phyloP scores from a whole-genome alignment of 2,797 vertebrate species.

The Eptatretus atami region DNA sequence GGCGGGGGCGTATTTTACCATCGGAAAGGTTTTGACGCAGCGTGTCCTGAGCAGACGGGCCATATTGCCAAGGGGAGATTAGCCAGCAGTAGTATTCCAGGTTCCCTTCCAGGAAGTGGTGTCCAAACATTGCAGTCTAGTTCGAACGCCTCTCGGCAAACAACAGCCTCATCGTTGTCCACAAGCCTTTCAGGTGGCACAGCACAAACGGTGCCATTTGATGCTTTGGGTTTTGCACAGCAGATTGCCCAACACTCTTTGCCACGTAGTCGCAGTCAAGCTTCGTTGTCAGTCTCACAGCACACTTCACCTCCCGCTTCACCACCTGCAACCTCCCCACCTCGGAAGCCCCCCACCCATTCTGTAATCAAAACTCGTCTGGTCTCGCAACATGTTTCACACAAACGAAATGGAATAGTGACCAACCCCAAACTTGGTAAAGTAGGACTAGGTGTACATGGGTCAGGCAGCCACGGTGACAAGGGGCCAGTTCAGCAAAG shows the following conservation, averaged over 20 bases:
- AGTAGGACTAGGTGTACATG: slow-evolving; percentile 11
- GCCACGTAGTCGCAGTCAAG: slow-evolving; percentile 64
- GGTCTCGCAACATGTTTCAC: no score
- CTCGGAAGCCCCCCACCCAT: slow-evolving; percentile 17
- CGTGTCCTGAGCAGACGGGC: slow-evolving; percentile 74
- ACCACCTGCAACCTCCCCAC: slow-evolving; percentile 51
- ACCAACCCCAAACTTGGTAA: slow-evolving; percentile 45
- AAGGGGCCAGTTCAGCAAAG: no score
- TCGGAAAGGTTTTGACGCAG: slow-evolving; percentile 68
- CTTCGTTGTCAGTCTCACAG: slow-evolving; percentile 67
- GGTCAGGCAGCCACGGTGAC: no score
- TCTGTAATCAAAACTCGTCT: no score
- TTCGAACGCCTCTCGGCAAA: slow-evolving; percentile 76
- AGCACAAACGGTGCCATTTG: slow-evolving; percentile 78
- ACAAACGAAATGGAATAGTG: no score
- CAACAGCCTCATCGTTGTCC: slow-evolving; percentile 30
- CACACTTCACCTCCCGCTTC: slow-evolving; percentile 53
- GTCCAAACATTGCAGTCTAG: slow-evolving; percentile 95
- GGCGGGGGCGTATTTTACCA: slow-evolving; percentile 46
- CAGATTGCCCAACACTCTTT: slow-evolving; percentile 93
- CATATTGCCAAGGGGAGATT: slow-evolving; percentile 34
- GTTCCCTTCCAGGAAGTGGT: slow-evolving; percentile 16
- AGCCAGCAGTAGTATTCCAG: no score
- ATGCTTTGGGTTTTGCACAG: slow-evolving; percentile 61
- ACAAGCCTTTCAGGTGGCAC: slow-evolving; percentile 26